A percentile compares a stretch with the other conserved stretches of the same genome.
Conservation (phyloP, 2,888 invertebrate genomes). For the Heliconius sara region DNA sequence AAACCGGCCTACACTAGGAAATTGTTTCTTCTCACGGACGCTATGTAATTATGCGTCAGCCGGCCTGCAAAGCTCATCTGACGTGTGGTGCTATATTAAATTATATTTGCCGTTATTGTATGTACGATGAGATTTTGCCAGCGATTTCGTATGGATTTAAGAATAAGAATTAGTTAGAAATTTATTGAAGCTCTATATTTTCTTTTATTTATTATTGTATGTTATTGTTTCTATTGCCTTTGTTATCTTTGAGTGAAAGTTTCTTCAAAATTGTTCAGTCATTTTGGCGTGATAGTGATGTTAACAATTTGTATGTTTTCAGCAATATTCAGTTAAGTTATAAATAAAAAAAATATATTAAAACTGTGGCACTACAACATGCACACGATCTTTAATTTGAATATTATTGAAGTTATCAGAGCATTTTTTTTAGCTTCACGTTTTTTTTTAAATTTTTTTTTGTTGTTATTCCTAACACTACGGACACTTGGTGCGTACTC, state of each 20-base stretch:
- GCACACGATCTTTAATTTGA: no score
- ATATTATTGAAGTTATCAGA: no score
- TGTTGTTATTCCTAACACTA: no score
- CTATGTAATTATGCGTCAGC: conserved; percentile 33
- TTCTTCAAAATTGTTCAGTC: no score
- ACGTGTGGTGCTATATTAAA: conserved; percentile 12
- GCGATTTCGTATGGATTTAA: not conserved
- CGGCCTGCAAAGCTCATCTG: conserved; percentile 28
- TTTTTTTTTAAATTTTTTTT: not conserved
- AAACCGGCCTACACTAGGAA: conserved; percentile 31
- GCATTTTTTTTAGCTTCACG: not conserved
- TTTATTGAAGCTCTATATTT: not conserved
- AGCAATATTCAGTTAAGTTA: no score
- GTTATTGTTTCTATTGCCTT: no score
- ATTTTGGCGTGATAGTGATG: no score
- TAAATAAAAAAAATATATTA: no score
- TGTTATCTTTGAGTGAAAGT: no score
- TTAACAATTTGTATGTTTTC: no score
- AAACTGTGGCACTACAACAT: no score
- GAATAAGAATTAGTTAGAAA: not conserved
- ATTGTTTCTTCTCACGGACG: conserved; percentile 28
- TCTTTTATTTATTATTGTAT: not conserved
- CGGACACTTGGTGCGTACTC: no score
- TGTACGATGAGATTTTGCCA: not conserved
- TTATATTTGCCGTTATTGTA: conserved; percentile 7